Evolutionary conservation across 2,888 invertebrate genomes (phyloP).

Genomic region (Brenthis ino): DNA sequence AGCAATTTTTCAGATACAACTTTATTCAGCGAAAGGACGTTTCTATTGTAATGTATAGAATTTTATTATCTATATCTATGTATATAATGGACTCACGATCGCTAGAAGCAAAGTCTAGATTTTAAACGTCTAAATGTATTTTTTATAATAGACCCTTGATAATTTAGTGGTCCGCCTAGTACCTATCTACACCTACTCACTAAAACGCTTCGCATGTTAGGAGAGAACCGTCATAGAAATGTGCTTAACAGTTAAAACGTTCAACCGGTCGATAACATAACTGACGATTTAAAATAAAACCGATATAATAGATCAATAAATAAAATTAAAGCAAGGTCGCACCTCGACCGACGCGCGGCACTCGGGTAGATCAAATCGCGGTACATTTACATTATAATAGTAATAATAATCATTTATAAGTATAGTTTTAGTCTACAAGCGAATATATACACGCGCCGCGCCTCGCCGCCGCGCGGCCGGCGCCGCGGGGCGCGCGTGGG

Average conservation of each 20-base stretch:
- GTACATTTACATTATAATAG: conserved; percentile 46
- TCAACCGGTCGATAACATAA: no score
- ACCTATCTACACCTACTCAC: conserved; percentile 26
- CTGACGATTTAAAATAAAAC: conserved; percentile 2
- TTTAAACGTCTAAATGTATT: conserved; percentile 25
- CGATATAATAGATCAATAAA: conserved; percentile 13
- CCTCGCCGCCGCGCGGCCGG: no score
- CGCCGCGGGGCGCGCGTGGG: no score
- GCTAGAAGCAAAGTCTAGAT: conserved; percentile 35
- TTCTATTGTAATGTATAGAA: conserved; percentile 16
- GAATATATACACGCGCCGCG: conserved; percentile 69
- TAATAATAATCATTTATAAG: conserved; percentile 56
- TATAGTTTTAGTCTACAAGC: conserved; percentile 71
- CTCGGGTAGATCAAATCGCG: conserved; percentile 31
- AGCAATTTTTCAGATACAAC: conserved; percentile 7
- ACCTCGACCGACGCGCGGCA: neutral
- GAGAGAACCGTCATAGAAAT: neutral
- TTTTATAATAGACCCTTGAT: conserved; percentile 28
- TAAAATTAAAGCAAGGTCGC: conserved; percentile 24
- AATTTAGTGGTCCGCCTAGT: conserved; percentile 33
- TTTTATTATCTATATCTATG: conserved; percentile 12
- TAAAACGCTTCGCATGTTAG: conserved; percentile 2
- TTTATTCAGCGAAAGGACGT: neutral
- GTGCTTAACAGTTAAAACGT: neutral
- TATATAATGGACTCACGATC: conserved; percentile 20